phyloP scores from a whole-genome alignment of 2,888 invertebrate species.

The Sipha maydis region DNA sequence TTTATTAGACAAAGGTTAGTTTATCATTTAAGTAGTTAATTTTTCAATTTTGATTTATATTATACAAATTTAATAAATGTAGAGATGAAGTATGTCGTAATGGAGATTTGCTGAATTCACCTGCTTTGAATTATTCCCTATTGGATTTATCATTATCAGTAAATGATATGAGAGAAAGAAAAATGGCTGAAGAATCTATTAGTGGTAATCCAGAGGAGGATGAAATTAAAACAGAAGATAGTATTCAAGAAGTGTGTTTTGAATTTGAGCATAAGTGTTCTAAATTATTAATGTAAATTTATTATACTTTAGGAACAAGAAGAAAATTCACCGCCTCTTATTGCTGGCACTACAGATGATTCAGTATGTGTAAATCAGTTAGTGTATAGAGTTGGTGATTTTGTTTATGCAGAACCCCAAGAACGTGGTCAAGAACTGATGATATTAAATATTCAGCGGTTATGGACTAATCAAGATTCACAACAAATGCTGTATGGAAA shows the following conservation, averaged over 20 bases:
- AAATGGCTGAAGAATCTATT: conserved; percentile 63
- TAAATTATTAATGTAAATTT: conserved; percentile 46
- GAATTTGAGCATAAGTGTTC: neutral
- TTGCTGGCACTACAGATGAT: conserved; percentile 67
- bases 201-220: conserved; percentile 63
- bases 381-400: conserved; percentile 66
- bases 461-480: conserved; percentile 86
- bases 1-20: conserved; percentile 75
- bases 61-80: neutral
- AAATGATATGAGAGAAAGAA: conserved; percentile 65
- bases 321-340: conserved; percentile 62
- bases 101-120: conserved; percentile 83
- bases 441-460: conserved; percentile 87
- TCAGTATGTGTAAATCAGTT: conserved; percentile 81
- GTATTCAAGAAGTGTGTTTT: conserved; percentile 26
- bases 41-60: neutral
- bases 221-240: conserved; percentile 60
- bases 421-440: conserved; percentile 77
- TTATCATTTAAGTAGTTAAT: neutral
- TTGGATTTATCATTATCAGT: conserved; percentile 75
- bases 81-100: conserved; percentile 80
- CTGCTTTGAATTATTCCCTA: conserved; percentile 84
- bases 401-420: conserved; percentile 82
- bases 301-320: conserved; percentile 66
- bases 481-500: conserved; percentile 92